Evolutionary conservation across 2,797 vertebrate genomes (phyloP), one percentile per base, ranked within the genome.

Genomic region (Sciaenops ocellatus): DNA sequence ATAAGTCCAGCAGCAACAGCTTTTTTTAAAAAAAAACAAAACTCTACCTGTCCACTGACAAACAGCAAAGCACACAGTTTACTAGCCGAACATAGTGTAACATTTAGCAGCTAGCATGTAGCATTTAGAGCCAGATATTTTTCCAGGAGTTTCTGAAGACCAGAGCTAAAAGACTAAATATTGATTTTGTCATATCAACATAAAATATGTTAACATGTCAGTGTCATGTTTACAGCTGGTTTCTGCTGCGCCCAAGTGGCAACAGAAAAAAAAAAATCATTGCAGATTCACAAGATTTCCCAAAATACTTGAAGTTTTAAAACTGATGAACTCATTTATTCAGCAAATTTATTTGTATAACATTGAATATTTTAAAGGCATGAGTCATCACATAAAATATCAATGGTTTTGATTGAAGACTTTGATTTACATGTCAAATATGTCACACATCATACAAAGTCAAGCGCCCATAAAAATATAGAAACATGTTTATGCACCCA

Each of bases 371-470:
- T 60, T 44, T 16, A 66, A 48, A 78, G 34, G 34, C 16, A 77
- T 5, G 9, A 3, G 0, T 50, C 56, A 56, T 69, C 16, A 56
- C 24, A 78, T 69, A 48, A 74, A 67, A 75, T 24, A 20, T 42
- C 6, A 24, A 70, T 17, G 12, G 6, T 62, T 79, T 85, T 51
- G n/a, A 56, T 80, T 69, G 18, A 56, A 71, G 64, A 81, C 59
- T 30, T 73, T 30, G 54, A 70, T 52, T 38, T 50, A 10, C 10
- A 70, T 76, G 74, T 79, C 26, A 76, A 82, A 72, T 24, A 51
- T 72, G 38, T 76, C 38, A 85, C 42, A 82, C 10, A 15, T 74
- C 38, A 71, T 15, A 75, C 46, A 87, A 67, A 76, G 51, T 42
- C 22, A 57, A 61, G 20, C 30, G 1, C 3, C 38, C 50, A 47